phyloP scores from a whole-genome alignment of 2,888 invertebrate species.

The Pecten maximus region DNA sequence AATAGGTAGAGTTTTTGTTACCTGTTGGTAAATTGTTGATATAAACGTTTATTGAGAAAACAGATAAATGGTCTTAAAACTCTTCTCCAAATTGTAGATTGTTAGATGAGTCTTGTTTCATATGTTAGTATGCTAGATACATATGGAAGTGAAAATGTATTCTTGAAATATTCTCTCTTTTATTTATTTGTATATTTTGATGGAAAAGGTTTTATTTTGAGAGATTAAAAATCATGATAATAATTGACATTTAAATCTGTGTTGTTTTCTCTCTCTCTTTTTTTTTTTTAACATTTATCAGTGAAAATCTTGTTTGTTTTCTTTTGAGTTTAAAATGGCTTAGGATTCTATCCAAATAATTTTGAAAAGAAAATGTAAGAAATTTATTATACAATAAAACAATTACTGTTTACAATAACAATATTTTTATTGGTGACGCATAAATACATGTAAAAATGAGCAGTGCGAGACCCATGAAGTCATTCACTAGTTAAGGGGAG shows the following conservation, averaged over 20 bases:
- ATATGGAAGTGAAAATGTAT: not conserved
- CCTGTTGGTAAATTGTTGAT: no score
- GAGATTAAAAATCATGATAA: conserved; percentile 16
- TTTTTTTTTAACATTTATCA: no score
- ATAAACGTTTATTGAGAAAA: no score
- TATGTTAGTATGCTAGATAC: not conserved
- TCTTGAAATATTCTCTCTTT: not conserved
- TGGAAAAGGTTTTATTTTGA: conserved; percentile 1
- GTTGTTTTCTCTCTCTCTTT: not conserved
- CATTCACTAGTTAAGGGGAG: not conserved
- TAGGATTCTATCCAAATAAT: not conserved
- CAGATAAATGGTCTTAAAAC: no score
- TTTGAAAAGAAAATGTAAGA: not conserved
- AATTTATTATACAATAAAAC: not conserved
- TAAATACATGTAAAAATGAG: not conserved
- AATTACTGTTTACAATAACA: not conserved
- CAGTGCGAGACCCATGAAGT: not conserved
- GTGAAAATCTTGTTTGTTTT: no score
- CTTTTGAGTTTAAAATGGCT: not conserved
- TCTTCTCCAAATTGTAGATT: not conserved
- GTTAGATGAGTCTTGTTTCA: not conserved
- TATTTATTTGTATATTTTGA: not conserved
- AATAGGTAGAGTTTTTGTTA: not conserved
- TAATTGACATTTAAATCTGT: not conserved
- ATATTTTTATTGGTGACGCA: not conserved